A percentile compares a stretch with the other conserved stretches of the same genome.
These are phyloP conservation scores for Ophiothrix spiculata DNA, from an alignment of 35 echinoderm and acorn worm genomes.

Conservation along the genomic window DNA sequence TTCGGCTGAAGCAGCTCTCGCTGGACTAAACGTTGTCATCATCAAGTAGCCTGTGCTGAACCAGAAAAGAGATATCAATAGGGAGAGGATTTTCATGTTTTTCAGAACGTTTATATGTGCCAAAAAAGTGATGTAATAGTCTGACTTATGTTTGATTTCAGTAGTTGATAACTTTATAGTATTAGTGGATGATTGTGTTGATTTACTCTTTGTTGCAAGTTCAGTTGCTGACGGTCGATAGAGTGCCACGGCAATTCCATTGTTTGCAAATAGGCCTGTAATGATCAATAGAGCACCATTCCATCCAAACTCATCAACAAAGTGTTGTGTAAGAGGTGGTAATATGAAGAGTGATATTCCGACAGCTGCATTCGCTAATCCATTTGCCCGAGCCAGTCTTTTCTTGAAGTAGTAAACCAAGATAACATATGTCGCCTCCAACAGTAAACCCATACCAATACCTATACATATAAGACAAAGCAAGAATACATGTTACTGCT, in stretches of 20 bases:
- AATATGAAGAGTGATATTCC: neutral
- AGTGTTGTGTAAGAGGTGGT: neutral
- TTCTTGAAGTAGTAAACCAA: conserved; percentile 26
- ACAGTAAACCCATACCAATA: conserved; percentile 5
- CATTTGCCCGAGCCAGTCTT: neutral
- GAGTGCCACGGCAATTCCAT: neutral
- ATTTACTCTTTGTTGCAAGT: too few species aligned
- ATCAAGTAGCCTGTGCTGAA: too few species aligned
- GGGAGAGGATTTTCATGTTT: too few species aligned
- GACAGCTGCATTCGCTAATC: conserved; percentile 9
- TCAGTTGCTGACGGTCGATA: neutral
- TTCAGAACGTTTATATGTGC: too few species aligned
- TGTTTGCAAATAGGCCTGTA: neutral
- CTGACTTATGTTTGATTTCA: too few species aligned
- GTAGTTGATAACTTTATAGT: too few species aligned
- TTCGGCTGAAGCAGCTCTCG: too few species aligned
- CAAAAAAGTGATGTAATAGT: too few species aligned
- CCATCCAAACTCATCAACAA: conserved; percentile 28
- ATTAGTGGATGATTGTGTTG: too few species aligned
- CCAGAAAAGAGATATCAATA: too few species aligned
- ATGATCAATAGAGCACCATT: conserved; percentile 23
- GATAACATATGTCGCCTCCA: neutral
- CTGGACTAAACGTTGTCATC: too few species aligned
- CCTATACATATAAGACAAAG: conserved; percentile 2
- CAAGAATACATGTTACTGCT: neutral